Conservation (phyloP, 2,113 vertebrate genomes). For the Marmota monax region DNA sequence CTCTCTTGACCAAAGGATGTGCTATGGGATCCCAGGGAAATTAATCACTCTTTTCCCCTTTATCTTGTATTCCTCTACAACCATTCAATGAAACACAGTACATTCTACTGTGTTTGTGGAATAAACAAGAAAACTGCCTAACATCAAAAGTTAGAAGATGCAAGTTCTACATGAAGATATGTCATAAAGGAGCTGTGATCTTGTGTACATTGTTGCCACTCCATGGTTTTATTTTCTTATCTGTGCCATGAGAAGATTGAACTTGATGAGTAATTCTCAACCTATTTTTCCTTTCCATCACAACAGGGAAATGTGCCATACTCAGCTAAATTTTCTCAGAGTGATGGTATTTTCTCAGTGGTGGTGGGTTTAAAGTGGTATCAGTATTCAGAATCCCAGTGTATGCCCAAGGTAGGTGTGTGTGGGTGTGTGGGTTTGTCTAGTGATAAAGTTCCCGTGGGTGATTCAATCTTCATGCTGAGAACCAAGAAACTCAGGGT, state of each 20-base stretch:
- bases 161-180: background rate
- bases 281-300: background rate
- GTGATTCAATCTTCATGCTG: slow-evolving; percentile 13
- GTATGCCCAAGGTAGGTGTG: background rate
- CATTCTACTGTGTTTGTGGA: background rate
- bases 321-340: slow-evolving; percentile 45
- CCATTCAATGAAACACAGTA: background rate
- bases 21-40: background rate
- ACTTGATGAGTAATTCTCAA: background rate
- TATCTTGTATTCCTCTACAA: background rate
- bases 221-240: background rate
- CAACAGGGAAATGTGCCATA: background rate
- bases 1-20: background rate
- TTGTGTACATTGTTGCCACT: background rate
- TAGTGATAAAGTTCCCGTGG: background rate
- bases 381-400: background rate
- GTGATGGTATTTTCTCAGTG: background rate
- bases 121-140: background rate
- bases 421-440: background rate
- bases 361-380: background rate
- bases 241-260: background rate
- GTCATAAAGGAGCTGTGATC: background rate
- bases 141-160: background rate
- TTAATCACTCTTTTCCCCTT: background rate
- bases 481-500: slow-evolving; percentile 29